Percentiles rank a stretch among this genome's conserved stretches.
Conservation (phyloP, 2,113 vertebrate genomes). For the Microcebus lehilahytsara region DNA sequence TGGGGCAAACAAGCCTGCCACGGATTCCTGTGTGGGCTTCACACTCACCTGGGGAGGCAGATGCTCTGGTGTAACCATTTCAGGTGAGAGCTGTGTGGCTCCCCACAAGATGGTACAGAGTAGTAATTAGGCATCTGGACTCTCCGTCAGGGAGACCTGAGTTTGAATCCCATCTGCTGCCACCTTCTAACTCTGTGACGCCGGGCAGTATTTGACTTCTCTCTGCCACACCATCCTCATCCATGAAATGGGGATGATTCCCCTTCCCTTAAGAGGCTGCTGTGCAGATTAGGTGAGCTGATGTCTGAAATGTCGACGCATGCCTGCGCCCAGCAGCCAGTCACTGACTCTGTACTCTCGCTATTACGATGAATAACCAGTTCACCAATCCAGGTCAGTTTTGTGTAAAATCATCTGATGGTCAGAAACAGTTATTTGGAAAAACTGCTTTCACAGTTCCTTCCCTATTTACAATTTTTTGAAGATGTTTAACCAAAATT, state of each 20-base stretch:
- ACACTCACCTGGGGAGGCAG: background rate
- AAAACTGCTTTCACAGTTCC: background rate
- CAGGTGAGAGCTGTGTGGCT: background rate
- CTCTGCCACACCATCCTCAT: background rate
- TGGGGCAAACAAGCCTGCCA: background rate
- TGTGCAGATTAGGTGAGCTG: background rate
- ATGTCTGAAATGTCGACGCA: rapidly evolving
- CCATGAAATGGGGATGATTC: background rate
- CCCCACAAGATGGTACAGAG: background rate
- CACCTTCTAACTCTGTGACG: background rate
- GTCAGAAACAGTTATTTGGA: background rate
- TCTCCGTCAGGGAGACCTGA: background rate
- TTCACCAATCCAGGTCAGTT: background rate
- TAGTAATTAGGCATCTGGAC: background rate
- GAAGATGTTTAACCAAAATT: background rate
- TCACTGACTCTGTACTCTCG: background rate
- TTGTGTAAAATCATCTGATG: background rate
- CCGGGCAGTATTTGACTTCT: background rate
- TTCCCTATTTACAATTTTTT: background rate
- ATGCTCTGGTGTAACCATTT: background rate
- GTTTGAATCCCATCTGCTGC: background rate
- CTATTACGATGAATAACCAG: too few relatives aligned
- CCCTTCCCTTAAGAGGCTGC: background rate
- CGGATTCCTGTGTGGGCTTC: background rate
- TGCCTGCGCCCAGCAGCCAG: background rate